Evolutionary conservation across 2,797 vertebrate genomes (phyloP).

Genomic region (Apogon hyalosoma): DNA sequence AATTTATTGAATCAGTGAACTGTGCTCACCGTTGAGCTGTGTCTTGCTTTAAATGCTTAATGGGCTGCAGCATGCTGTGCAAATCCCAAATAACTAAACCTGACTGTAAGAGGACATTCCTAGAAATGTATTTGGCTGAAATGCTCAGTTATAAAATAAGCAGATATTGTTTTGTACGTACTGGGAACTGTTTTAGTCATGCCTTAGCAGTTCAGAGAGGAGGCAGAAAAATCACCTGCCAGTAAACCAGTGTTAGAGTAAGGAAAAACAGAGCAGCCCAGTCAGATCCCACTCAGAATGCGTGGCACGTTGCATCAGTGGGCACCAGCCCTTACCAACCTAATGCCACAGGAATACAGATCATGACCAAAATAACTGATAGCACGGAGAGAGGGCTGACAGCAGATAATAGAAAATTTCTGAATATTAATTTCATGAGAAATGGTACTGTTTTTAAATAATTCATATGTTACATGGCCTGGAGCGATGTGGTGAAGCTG

Average conservation of each 20-base stretch:
- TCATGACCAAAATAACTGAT: constrained; percentile 67
- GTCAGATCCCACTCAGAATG: constrained; percentile 67
- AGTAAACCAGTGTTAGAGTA: constrained; percentile 50
- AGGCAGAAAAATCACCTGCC: constrained; percentile 55
- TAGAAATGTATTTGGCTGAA: neutral
- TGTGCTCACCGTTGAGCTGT: constrained; percentile 44
- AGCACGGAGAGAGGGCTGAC: constrained; percentile 45
- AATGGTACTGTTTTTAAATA: constrained; percentile 74
- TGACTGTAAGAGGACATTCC: neutral
- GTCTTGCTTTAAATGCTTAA: constrained; percentile 61
- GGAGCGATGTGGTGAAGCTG: constrained; percentile 54
- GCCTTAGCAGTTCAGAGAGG: constrained; percentile 1
- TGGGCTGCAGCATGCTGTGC: constrained; percentile 24
- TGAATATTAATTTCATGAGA: constrained; percentile 76
- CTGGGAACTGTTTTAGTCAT: constrained; percentile 6
- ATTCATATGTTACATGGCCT: constrained; percentile 78
- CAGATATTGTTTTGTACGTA: constrained; percentile 30
- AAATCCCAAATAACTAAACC: constrained; percentile 40
- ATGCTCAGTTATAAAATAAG: constrained; percentile 9
- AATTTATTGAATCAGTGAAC: constrained; percentile 70
- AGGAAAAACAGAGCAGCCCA: constrained; percentile 62
- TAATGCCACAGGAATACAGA: constrained; percentile 79
- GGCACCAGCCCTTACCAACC: constrained; percentile 66
- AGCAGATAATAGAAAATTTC: constrained; percentile 57
- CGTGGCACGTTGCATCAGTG: constrained; percentile 64